These are phyloP conservation scores for Enhydra lutris DNA, from an alignment of 2,113 vertebrate species.

Conservation along the genomic window DNA sequence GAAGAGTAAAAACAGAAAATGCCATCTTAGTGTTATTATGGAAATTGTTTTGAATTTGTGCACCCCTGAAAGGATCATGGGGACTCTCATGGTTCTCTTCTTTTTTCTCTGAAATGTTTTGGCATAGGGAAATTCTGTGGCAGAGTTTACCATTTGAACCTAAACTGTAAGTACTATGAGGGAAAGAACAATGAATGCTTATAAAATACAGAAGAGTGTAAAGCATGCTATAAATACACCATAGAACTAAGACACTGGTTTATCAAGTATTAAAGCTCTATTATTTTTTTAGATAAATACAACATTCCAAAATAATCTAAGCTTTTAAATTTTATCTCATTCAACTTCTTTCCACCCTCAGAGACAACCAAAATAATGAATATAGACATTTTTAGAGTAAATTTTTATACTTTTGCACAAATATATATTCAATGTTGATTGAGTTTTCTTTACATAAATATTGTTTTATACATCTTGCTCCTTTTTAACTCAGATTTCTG, in stretches of 20 bases:
- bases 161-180: background rate
- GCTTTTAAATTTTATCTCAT: background rate
- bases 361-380: background rate
- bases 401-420: background rate
- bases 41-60: background rate
- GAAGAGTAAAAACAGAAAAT: background rate
- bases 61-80: background rate
- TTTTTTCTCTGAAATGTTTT: background rate
- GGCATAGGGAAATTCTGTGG: background rate
- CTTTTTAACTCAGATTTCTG: background rate
- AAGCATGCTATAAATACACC: background rate
- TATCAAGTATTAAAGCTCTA: background rate
- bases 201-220: background rate
- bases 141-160: background rate
- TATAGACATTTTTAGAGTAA: background rate
- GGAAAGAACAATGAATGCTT: background rate
- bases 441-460: background rate
- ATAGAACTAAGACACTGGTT: background rate
- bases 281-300: background rate
- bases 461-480: background rate
- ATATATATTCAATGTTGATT: background rate
- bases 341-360: background rate
- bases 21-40: background rate
- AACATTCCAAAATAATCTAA: background rate
- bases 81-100: background rate